phyloP scores from a whole-genome alignment of 2,113 vertebrate genomes.

The Gopherus flavomarginatus region DNA sequence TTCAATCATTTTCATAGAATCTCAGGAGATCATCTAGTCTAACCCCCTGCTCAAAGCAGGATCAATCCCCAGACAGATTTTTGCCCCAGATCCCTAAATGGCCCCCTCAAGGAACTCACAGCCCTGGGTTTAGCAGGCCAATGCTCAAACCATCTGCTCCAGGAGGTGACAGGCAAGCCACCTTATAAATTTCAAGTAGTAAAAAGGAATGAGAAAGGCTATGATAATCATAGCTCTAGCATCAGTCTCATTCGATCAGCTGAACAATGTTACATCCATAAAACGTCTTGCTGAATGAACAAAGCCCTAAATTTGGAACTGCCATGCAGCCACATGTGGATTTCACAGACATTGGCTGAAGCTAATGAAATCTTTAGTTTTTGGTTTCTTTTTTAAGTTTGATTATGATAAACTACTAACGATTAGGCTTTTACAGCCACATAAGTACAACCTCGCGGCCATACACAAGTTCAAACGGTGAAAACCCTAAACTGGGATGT shows the following conservation, averaged over 20 bases:
- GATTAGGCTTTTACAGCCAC: not conserved
- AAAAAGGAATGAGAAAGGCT: not conserved
- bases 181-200: accelerated
- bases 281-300: not conserved
- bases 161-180: not conserved
- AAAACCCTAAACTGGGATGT: no score
- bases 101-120: no score
- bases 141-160: not conserved
- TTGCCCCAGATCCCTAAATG: no score
- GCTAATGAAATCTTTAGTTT: not conserved
- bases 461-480: no score
- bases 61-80: no score
- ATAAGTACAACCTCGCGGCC: not conserved
- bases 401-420: not conserved
- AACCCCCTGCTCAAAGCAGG: no score
- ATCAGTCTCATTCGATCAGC: not conserved
- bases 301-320: not conserved
- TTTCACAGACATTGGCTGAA: not conserved
- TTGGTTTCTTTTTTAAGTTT: not conserved
- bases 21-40: no score
- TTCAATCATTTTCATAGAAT: not conserved
- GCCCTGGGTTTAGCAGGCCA: no score
- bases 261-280: not conserved
- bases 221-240: accelerated
- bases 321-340: accelerated